Evolutionary conservation across 2,888 invertebrate genomes (phyloP).

Genomic region (Campopleginae sp.): DNA sequence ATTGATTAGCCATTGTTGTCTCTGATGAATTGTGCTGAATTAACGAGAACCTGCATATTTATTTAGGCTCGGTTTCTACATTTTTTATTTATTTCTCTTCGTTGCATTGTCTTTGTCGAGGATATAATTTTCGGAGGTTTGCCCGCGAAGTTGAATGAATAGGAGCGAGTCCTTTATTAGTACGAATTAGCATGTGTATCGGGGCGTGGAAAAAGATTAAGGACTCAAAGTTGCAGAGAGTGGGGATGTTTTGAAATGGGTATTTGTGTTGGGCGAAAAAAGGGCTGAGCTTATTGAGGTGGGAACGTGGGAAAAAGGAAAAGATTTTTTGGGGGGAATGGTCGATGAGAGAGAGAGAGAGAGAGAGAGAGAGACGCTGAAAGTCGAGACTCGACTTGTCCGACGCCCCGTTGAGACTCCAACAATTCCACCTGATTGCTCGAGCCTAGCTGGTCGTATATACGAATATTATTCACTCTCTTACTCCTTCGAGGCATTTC

Average conservation of each 20-base stretch:
- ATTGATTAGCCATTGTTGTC: slow-evolving; percentile 50
- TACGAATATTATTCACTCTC: slow-evolving; percentile 56
- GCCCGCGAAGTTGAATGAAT: not conserved
- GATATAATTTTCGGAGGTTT: slow-evolving; percentile 5
- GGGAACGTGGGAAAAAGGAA: slow-evolving; percentile 78
- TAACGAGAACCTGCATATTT: not conserved
- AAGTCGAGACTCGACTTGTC: slow-evolving; percentile 46
- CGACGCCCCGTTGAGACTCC: slow-evolving; percentile 78
- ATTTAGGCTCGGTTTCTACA: not conserved
- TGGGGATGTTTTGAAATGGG: slow-evolving; percentile 56
- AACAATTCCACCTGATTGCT: slow-evolving; percentile 83
- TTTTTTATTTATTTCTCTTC: not conserved
- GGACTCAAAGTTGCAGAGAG: not conserved
- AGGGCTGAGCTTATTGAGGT: slow-evolving; percentile 38
- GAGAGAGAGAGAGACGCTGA: slow-evolving; percentile 34
- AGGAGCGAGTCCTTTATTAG: not conserved
- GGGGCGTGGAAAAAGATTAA: not conserved
- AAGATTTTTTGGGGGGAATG: slow-evolving; percentile 48
- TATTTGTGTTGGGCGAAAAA: slow-evolving; percentile 63
- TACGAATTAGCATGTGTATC: slow-evolving; percentile 11
- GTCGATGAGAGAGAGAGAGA: slow-evolving; percentile 38
- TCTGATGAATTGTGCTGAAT: not conserved
- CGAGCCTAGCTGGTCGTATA: slow-evolving; percentile 56
- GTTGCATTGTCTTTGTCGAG: slow-evolving; percentile 2
- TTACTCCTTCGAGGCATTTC: slow-evolving; percentile 48